Evolutionary conservation across 2,888 invertebrate genomes (phyloP), one percentile per base, ranked within the genome.

Genomic region (Brachypalpus laphriformis): DNA sequence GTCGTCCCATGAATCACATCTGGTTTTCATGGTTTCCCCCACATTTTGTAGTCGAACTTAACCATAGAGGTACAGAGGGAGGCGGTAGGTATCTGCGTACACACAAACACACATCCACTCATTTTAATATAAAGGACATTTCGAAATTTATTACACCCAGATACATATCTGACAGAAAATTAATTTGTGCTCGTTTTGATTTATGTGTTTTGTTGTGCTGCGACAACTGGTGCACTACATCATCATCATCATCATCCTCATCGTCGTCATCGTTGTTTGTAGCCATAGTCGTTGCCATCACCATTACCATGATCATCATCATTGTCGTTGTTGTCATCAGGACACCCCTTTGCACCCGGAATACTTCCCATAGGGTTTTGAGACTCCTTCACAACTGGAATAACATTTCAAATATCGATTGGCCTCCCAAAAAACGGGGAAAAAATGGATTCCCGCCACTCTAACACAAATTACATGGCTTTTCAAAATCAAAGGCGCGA

Each of bases 101-200:
- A 57, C 49, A 40, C 72, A 74, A 37, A 59, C 63, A 70, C 68
- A 70, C 70, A 72, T 70, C 42, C 70, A 51, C 70, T 80, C 80
- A 80, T 85, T 85, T 85, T 75, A 85, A 85, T 85, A 85, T 85
- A 85, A 85, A 85, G 83, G 83, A 85, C 83, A 85, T 78, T 85
- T 80, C 47, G 65, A 80, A 85, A 85, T 85, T 85, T 85, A 85
- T 85, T 85, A 85, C 80, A 70, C 83, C 57, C 83, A 83, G 78
- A 83, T 83, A 83, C 78, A 85, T 85, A 85, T 85, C 83, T 85
- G 83, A 80, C 83, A 85, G 83, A 85, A 85, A 85, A 85, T 85
- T 85, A 85, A 85, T 85, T 85, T 85, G 80, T 75, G 75, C 75
- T 85, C 83, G 75, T 85, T 85, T 85, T 85, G 83, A 85, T 85